These are phyloP conservation scores for Martes martes DNA, from an alignment of 2,113 vertebrate species.

Conservation along the genomic window DNA sequence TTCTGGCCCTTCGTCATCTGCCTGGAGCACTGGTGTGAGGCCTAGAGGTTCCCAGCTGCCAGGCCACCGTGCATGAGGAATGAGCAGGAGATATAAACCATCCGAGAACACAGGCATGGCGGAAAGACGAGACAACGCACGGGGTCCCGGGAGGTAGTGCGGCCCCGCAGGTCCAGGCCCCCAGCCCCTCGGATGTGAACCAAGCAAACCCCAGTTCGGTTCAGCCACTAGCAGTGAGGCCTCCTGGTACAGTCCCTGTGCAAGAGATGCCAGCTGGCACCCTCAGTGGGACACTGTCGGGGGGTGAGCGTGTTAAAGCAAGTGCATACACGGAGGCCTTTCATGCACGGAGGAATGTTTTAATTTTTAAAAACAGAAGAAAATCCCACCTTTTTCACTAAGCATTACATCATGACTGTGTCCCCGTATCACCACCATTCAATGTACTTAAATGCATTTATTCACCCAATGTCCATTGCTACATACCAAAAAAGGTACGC, in stretches of 20 bases:
- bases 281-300: rapidly evolving
- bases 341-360: rapidly evolving
- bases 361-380: neutral
- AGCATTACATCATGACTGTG: rapidly evolving
- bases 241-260: rapidly evolving
- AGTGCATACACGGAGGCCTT: rapidly evolving
- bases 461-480: rapidly evolving
- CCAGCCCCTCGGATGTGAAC: neutral
- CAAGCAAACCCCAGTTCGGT: neutral
- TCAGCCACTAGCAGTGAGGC: neutral
- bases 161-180: too few relatives aligned
- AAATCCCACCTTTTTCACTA: neutral
- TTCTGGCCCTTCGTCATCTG: neutral
- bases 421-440: rapidly evolving
- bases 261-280: neutral
- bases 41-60: neutral
- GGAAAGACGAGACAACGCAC: rapidly evolving
- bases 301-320: rapidly evolving
- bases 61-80: rapidly evolving
- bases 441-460: neutral
- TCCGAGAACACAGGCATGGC: rapidly evolving
- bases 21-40: neutral
- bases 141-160: rapidly evolving
- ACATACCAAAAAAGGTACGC: rapidly evolving
- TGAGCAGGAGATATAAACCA: rapidly evolving